A percentile compares a stretch with the other conserved stretches of the same genome.
phyloP scores from a whole-genome alignment of 64 coral and sea anemone species.

The Stylophora pistillata region DNA sequence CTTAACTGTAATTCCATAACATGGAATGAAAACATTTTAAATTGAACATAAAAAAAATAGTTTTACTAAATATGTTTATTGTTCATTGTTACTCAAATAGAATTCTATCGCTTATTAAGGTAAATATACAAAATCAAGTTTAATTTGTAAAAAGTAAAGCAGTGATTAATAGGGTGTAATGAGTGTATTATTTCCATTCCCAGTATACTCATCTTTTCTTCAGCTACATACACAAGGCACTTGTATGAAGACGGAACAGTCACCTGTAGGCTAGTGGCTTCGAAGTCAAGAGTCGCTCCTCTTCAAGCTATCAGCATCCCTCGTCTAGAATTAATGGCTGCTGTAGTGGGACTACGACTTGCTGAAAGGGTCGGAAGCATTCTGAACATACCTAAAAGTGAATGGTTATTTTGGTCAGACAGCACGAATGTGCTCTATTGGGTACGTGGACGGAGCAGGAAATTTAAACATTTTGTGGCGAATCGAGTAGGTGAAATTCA shows the following conservation, averaged over 20 bases:
- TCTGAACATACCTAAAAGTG: no score
- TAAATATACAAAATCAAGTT: no score
- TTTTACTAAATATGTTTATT: no score
- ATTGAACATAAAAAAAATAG: no score
- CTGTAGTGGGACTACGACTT: slow-evolving; percentile 23
- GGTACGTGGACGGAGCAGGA: background rate
- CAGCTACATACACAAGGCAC: slow-evolving; percentile 6
- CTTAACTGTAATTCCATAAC: no score
- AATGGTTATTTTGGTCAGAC: slow-evolving; percentile 12
- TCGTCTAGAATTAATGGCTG: slow-evolving; percentile 36
- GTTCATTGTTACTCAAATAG: no score
- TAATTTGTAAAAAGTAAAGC: no score
- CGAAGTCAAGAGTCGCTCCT: slow-evolving; percentile 18
- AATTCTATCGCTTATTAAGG: no score
- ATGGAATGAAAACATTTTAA: no score
- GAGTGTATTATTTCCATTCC: no score
- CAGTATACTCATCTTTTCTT: no score
- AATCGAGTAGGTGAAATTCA: slow-evolving; percentile 63
- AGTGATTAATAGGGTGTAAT: no score
- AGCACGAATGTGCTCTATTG: background rate
- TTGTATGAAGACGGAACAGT: background rate
- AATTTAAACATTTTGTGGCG: background rate
- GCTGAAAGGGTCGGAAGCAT: slow-evolving; percentile 30
- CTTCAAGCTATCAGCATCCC: slow-evolving; percentile 39
- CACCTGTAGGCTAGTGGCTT: background rate